A percentile compares a stretch with the other conserved stretches of the same genome.
phyloP scores from a whole-genome alignment of 1,140 invertebrate species.

The Diabrotica virgifera region DNA sequence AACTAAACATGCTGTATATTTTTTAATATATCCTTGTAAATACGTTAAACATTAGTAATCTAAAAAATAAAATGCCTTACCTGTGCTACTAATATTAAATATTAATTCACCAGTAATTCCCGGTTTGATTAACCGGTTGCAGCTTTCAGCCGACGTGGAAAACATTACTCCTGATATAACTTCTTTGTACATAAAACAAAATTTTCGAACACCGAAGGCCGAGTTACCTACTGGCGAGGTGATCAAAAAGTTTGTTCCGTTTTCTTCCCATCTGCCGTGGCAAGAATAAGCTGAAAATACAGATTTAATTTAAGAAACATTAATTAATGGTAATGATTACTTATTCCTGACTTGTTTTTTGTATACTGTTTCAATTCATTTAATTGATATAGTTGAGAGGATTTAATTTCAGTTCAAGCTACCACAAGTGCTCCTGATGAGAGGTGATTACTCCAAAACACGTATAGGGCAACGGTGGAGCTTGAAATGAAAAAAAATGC shows the following conservation, averaged over 20 bases:
- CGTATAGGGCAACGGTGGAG: too few relatives aligned
- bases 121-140: constrained; percentile 51
- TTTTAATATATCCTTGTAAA: too few relatives aligned
- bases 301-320: background rate
- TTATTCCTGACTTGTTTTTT: too few relatives aligned
- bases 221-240: constrained; percentile 65
- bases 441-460: too few relatives aligned
- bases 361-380: too few relatives aligned
- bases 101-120: constrained; percentile 50
- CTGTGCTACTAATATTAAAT: constrained; percentile 53
- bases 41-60: too few relatives aligned
- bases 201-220: constrained; percentile 55
- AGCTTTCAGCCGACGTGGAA: constrained; percentile 55
- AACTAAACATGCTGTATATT: too few relatives aligned
- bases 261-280: constrained; percentile 76
- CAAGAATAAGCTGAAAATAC: constrained; percentile 73
- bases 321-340: too few relatives aligned
- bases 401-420: too few relatives aligned
- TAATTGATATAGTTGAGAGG: too few relatives aligned
- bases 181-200: constrained; percentile 63
- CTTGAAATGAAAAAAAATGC: too few relatives aligned
- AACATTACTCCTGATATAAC: constrained; percentile 46
- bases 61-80: constrained; percentile 36
- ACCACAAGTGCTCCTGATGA: too few relatives aligned
- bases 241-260: constrained; percentile 70